These are phyloP conservation scores for Dynastes tityus DNA, from an alignment of 2,888 invertebrate species.

Conservation along the genomic window DNA sequence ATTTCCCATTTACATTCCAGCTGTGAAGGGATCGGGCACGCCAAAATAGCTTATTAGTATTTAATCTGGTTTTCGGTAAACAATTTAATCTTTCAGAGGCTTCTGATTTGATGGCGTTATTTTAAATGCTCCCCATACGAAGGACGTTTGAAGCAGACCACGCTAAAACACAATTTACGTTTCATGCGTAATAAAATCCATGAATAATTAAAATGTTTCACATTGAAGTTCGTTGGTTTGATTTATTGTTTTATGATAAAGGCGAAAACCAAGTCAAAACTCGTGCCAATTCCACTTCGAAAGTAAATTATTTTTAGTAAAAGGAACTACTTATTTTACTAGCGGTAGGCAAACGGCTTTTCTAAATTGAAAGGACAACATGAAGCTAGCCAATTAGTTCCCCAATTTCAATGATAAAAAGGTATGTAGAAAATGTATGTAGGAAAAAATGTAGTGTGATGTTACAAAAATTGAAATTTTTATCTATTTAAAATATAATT, in stretches of 20 bases:
- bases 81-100: conserved; percentile 30
- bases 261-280: not conserved
- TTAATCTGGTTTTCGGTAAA: conserved; percentile 36
- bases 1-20: conserved; percentile 11
- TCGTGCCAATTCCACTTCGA: not conserved
- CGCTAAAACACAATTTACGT: conserved; percentile 6
- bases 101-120: conserved; percentile 35
- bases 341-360: no score
- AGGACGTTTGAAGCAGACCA: not conserved
- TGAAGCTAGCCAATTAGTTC: no score
- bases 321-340: no score
- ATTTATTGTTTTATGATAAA: conserved; percentile 24
- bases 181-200: conserved; percentile 35
- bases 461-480: no score
- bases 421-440: no score
- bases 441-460: no score
- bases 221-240: not conserved
- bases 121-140: conserved; percentile 18
- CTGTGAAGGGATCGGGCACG: not conserved
- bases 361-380: no score
- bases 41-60: conserved; percentile 31
- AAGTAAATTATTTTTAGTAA: not conserved
- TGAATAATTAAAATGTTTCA: conserved; percentile 42
- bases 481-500: no score
- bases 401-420: no score